A percentile compares a stretch with the other conserved stretches of the same genome.
Conservation (phyloP, 2,113 vertebrate genomes). For the Vulpes ferrilata region DNA sequence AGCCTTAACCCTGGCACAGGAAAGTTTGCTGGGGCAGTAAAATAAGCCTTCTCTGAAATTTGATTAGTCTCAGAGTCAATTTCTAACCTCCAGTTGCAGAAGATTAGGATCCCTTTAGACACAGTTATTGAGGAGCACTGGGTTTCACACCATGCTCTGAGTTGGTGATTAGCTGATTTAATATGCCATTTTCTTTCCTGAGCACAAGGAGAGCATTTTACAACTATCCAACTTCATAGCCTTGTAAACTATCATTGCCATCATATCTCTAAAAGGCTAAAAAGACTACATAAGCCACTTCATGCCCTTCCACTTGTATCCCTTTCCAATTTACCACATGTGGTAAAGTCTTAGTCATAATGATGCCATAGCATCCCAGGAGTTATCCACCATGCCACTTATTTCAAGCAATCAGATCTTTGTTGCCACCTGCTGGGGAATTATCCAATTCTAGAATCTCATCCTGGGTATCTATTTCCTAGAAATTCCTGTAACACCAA, state of each 20-base stretch:
- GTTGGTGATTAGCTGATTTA: neutral
- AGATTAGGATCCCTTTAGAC: neutral
- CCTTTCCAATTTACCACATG: neutral
- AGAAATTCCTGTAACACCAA: neutral
- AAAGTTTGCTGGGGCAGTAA: neutral
- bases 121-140: neutral
- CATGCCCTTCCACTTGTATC: neutral
- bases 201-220: neutral
- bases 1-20: neutral
- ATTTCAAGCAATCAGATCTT: slow-evolving; percentile 63
- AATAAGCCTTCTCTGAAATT: neutral
- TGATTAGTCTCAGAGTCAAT: neutral
- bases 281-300: neutral
- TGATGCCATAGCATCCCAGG: neutral
- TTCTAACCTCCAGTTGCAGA: neutral
- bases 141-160: neutral
- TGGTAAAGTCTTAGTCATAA: neutral
- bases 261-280: neutral
- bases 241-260: neutral
- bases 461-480: neutral
- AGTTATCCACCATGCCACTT: neutral
- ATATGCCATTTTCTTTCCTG: neutral
- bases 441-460: slow-evolving; percentile 41
- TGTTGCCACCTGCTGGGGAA: slow-evolving; percentile 66
- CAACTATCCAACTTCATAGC: neutral